Evolutionary conservation across 2,888 invertebrate genomes (phyloP), one percentile per base, ranked within the genome.

Genomic region (Lagria hirta): DNA sequence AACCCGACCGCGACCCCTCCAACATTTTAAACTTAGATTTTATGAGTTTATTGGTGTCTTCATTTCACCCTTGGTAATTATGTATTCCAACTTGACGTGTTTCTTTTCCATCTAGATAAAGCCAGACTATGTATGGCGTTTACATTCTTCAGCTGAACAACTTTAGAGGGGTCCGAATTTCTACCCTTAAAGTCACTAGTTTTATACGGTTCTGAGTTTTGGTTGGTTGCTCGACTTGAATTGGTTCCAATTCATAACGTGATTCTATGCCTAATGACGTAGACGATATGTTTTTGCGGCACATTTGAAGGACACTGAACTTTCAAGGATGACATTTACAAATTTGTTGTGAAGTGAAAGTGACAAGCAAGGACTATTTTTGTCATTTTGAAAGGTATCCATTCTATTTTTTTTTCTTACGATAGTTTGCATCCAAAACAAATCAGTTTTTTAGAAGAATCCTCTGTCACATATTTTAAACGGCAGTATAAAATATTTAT

Each of bases 211-310:
- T 51, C 62, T 54, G 52, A 50, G 57, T 60, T 62, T 63, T 63
- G 63, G 67, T 68, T 68, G 69, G 68, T 58, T 61, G 65, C 47
- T 41, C 51, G 59, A 57, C 55, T 54, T 54, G 56, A 55, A 60
- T 60, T 56, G 48, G 55, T 55, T 57, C 55, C 57, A 58, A 60
- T 62, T 61, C 61, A 61, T 60, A 55, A 55, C 58, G 55, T 53
- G 52, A 52, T 51, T 48, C 56, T 52, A 56, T 61, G 59, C 58
- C 61, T 59, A 58, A 57, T 55, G 38, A 42, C 43, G 48, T 54
- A 51, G 49, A 42, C 51, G 51, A 51, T 52, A 49, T 54, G 55
- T 60, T 61, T 57, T 62, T 58, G 55, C 55, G 11, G 17, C 45
- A 48, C 26, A 45, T 49, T 45, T 38, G 37, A 54, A 59, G 63